Evolutionary conservation across 30 jellyfish, hydroid and myxozoan genomes (phyloP), one percentile per base, ranked within the genome.

Genomic region (Aurelia sp.): DNA sequence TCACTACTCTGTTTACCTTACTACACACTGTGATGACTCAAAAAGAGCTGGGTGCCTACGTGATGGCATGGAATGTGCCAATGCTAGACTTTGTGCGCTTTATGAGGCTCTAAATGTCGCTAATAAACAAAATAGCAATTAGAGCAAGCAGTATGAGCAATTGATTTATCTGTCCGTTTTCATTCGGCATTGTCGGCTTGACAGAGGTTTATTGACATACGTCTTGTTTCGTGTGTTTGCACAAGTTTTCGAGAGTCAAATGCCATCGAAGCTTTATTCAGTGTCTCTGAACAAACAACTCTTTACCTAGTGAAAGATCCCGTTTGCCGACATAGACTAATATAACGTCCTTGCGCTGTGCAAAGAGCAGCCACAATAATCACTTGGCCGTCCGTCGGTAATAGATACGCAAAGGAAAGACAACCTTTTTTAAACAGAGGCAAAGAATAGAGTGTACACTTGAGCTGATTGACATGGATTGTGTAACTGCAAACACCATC

Each of bases 391-490:
- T 78, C 79, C 81, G 96, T 78, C 96, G 96, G 96, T 79, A 65
- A 88, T 74, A 74, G 90, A 88, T 76, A 88, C 88, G 86, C 83
- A 78, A 88, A 88, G 86, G 87, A 72, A 88, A 78, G 96, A 70
- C 85, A 78, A 88, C 85, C 91, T 88, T 74, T 72, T 87, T 69
- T 77, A 87, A 75, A 76, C 96, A 70, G 80, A 66, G 88, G 88
- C 71, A 72, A 88, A 52, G 91, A 78, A 78, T 15, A 78, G 88
- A 76, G 91, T 67, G 96, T 88, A 88, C 90, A 88, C 88, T 88
- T 78, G 89, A 78, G 67, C 80, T 77, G 96, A 88, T 88, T 88
- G 96, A 88, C 96, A 88, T 68, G 96, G 90, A 88, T 88, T 88
- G 96, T 74, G 90, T 61, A 88, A 71, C 85, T 83, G 62, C 96